Percentiles rank a stretch among this genome's conserved stretches.
Conservation (phyloP, 2,113 vertebrate species). For the Loxodonta africana region DNA sequence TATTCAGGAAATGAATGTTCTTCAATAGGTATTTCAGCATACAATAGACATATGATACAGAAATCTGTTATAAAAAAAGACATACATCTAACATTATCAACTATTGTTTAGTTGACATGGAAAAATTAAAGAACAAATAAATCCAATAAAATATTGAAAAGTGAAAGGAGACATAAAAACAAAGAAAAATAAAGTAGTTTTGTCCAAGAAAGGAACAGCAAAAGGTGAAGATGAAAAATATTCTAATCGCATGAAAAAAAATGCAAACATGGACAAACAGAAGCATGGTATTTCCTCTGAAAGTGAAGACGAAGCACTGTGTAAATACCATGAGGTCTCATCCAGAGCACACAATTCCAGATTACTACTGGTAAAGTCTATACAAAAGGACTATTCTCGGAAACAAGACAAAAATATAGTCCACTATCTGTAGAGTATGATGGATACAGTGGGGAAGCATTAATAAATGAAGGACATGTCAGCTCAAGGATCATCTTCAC, state of each 20-base stretch:
- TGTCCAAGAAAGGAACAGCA: slow-evolving; percentile 75
- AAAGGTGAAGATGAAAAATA: slow-evolving; percentile 78
- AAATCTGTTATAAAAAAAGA: slow-evolving; percentile 65
- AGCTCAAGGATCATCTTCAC: slow-evolving; percentile 94
- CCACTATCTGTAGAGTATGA: slow-evolving; percentile 95
- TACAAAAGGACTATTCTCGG: slow-evolving; percentile 93
- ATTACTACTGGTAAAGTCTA: slow-evolving; percentile 88
- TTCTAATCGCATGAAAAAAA: slow-evolving; percentile 75
- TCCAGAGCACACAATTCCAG: slow-evolving; percentile 92
- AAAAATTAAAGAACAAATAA: slow-evolving; percentile 73
- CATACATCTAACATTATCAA: background rate
- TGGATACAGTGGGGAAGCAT: slow-evolving; percentile 97
- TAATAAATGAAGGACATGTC: slow-evolving; percentile 97
- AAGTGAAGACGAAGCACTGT: slow-evolving; percentile 97
- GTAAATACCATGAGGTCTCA: slow-evolving; percentile 97
- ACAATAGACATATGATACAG: background rate
- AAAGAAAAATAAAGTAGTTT: slow-evolving; percentile 80
- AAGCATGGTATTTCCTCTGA: slow-evolving; percentile 96
- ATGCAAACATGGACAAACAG: slow-evolving; percentile 92
- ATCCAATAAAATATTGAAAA: slow-evolving; percentile 60
- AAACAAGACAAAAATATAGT: slow-evolving; percentile 96
- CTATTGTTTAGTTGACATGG: slow-evolving; percentile 30
- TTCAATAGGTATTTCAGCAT: slow-evolving; percentile 71
- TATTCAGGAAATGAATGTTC: slow-evolving; percentile 68
- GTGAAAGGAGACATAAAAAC: slow-evolving; percentile 68